These are phyloP conservation scores for Peromyscus melanophrys DNA, from an alignment of 2,797 vertebrate genomes.

Conservation along the genomic window DNA sequence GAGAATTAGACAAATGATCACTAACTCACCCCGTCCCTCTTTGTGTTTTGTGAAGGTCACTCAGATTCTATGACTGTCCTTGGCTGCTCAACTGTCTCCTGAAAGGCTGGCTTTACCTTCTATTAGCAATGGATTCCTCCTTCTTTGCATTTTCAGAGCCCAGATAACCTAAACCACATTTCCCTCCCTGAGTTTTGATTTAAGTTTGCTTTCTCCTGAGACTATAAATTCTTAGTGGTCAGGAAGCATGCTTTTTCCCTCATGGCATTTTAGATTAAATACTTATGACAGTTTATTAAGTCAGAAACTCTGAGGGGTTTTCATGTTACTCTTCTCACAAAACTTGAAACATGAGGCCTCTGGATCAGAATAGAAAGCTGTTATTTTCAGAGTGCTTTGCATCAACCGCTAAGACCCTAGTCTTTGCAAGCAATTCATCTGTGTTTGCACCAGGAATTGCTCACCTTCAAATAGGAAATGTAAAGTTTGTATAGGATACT, in stretches of 20 bases:
- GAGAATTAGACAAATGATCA: neutral
- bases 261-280: conserved; percentile 20
- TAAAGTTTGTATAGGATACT: neutral
- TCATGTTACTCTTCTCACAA: neutral
- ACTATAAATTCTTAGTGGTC: neutral
- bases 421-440: neutral
- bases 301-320: neutral
- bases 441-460: neutral
- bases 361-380: neutral
- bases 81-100: neutral
- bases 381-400: neutral
- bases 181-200: conserved; percentile 20
- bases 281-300: neutral
- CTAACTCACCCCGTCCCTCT: neutral
- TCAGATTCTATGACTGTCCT: neutral
- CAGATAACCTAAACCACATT: neutral
- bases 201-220: neutral
- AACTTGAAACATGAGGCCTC: neutral
- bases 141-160: neutral
- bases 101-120: neutral
- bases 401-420: too few relatives aligned
- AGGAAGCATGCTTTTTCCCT: neutral
- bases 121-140: neutral
- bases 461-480: neutral
- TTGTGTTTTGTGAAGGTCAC: neutral